Evolutionary conservation across 2,888 invertebrate species (phyloP).

Genomic region (Xiphydria camelus): DNA sequence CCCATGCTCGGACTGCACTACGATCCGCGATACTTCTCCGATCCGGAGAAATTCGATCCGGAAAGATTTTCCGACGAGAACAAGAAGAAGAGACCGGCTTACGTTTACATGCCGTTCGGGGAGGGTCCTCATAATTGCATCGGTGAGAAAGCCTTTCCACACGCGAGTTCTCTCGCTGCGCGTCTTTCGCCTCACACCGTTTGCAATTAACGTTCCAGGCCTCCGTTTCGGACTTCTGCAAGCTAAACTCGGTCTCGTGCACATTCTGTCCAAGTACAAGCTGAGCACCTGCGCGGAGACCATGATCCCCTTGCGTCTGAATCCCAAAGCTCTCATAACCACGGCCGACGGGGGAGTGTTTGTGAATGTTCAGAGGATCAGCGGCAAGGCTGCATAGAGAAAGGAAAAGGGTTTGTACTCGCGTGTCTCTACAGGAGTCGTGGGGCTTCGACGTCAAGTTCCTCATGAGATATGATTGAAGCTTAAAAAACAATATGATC

Average conservation of each 20-base stretch:
- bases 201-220: slow-evolving; percentile 15
- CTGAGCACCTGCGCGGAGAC: slow-evolving; percentile 22
- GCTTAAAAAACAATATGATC: too few relatives aligned
- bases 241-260: slow-evolving; percentile 20
- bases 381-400: too few relatives aligned
- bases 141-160: slow-evolving; percentile 35
- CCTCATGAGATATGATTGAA: too few relatives aligned
- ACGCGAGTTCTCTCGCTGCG: too few relatives aligned
- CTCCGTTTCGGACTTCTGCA: slow-evolving; percentile 27
- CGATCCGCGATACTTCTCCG: slow-evolving; percentile 50
- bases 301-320: slow-evolving; percentile 22
- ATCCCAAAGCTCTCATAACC: slow-evolving; percentile 20
- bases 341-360: slow-evolving; percentile 22
- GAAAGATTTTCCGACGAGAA: slow-evolving; percentile 52
- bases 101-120: slow-evolving; percentile 49
- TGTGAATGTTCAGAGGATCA: slow-evolving; percentile 19
- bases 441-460: too few relatives aligned
- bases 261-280: slow-evolving; percentile 24
- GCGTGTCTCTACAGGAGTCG: too few relatives aligned
- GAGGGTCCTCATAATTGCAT: slow-evolving; percentile 52
- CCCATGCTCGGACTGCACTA: slow-evolving; percentile 51
- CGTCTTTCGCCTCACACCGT: background rate
- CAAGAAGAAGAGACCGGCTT: slow-evolving; percentile 38
- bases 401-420: too few relatives aligned
- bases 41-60: slow-evolving; percentile 55